Conservation (phyloP, 2,888 invertebrate species). For the Erannis defoliaria region DNA sequence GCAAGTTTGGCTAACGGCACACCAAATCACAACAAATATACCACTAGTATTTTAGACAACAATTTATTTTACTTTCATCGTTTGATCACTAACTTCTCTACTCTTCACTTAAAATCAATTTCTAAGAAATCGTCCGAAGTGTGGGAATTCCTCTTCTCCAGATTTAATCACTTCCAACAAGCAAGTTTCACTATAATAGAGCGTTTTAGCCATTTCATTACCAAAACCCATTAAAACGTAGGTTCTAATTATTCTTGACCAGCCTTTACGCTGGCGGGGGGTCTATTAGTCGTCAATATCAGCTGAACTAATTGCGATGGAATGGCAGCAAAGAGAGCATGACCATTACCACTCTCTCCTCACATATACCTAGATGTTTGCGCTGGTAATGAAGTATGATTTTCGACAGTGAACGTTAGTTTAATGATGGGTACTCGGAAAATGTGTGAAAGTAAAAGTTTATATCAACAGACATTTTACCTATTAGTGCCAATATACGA, state of each 20-base stretch:
- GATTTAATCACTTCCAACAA: no score
- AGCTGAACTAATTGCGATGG: conserved; percentile 62
- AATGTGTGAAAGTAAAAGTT: conserved; percentile 41
- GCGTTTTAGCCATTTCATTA: conserved; percentile 3
- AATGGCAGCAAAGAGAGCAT: conserved; percentile 65
- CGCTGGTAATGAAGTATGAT: conserved; percentile 24
- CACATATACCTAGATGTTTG: conserved; percentile 27
- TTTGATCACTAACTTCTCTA: no score
- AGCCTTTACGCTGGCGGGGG: conserved; percentile 9
- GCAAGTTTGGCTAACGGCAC: no score
- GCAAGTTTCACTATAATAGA: no score
- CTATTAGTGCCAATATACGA: not conserved
- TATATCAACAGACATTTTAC: not conserved
- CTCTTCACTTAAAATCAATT: no score
- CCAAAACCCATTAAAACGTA: conserved; percentile 10
- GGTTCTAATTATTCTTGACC: conserved; percentile 4
- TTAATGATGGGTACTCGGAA: conserved; percentile 24
- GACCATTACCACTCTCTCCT: conserved; percentile 64
- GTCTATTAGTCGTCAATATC: conserved; percentile 64
- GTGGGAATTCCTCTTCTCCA: no score
- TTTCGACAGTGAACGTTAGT: conserved; percentile 38
- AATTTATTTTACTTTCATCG: no score
- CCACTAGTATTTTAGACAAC: no score
- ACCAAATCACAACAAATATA: no score
- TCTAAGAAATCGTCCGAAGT: no score